phyloP scores from a whole-genome alignment of 2,797 vertebrate genomes.

The Argentina silus region DNA sequence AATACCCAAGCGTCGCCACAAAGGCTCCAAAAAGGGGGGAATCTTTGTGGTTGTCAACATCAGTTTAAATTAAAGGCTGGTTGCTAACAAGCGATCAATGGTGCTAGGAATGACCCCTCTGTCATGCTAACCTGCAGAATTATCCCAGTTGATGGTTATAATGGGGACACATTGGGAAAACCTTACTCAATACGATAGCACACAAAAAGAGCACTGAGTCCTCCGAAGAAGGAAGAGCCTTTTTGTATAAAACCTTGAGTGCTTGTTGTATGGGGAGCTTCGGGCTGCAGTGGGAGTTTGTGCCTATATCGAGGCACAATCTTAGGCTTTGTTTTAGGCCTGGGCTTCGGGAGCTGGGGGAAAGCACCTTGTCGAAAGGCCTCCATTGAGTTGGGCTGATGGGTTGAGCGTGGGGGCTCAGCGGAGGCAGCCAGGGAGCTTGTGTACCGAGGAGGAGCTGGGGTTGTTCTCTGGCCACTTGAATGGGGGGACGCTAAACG shows the following conservation, averaged over 20 bases:
- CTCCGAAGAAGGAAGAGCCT: conserved; percentile 35
- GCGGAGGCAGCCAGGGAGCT: conserved; percentile 83
- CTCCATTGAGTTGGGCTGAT: conserved; percentile 85
- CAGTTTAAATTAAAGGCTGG: conserved; percentile 82
- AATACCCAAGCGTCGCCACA: conserved; percentile 62
- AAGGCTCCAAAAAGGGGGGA: conserved; percentile 69
- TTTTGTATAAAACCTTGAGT: conserved; percentile 47
- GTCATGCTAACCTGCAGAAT: conserved; percentile 69
- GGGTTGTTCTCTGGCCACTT: conserved; percentile 80
- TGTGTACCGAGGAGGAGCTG: conserved; percentile 86
- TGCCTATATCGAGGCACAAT: conserved; percentile 62
- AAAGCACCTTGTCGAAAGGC: conserved; percentile 90
- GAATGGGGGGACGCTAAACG: conserved; percentile 91
- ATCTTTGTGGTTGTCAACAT: conserved; percentile 90
- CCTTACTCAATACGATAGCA: conserved; percentile 47
- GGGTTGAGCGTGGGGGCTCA: conserved; percentile 87
- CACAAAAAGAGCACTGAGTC: conserved; percentile 19
- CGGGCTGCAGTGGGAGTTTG: conserved; percentile 27
- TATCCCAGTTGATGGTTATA: conserved; percentile 57
- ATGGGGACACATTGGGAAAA: conserved; percentile 46
- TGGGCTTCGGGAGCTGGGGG: conserved; percentile 75
- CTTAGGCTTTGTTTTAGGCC: conserved; percentile 80
- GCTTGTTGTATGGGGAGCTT: conserved; percentile 30
- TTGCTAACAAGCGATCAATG: conserved; percentile 71
- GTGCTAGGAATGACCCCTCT: conserved; percentile 72